These are phyloP conservation scores for Antheraea mylitta DNA, from an alignment of 1,140 invertebrate species.

Conservation along the genomic window DNA sequence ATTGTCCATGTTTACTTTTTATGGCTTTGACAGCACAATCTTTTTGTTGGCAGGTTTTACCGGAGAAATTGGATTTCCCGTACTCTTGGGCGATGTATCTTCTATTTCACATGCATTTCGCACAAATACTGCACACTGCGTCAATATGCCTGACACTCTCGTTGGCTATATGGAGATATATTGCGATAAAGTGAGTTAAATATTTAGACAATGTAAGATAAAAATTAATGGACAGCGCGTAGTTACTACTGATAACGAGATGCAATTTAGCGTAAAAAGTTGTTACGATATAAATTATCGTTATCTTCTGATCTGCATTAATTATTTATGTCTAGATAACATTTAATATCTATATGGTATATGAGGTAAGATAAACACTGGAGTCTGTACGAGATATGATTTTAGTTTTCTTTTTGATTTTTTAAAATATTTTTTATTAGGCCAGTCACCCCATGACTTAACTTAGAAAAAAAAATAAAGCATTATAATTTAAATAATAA, in stretches of 20 bases:
- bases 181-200: conserved; percentile 70
- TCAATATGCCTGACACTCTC: conserved; percentile 93
- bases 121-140: conserved; percentile 90
- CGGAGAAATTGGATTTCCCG: conserved; percentile 64
- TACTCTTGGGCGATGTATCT: conserved; percentile 84
- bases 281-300: neutral
- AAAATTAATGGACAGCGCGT: neutral
- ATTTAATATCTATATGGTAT: neutral
- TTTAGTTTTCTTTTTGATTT: no score
- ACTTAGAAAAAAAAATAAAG: no score
- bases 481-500: no score
- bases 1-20: no score
- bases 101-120: conserved; percentile 90
- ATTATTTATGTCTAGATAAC: neutral
- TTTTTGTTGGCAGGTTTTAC: conserved; percentile 52
- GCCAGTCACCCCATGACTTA: no score
- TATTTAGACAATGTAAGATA: neutral
- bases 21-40: neutral
- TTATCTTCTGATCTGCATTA: neutral
- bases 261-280: neutral
- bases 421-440: no score
- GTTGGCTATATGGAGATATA: conserved; percentile 84
- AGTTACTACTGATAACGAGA: neutral
- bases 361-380: neutral
- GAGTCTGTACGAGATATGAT: neutral